A percentile compares a stretch with the other conserved stretches of the same genome.
phyloP scores from a whole-genome alignment of 2,888 invertebrate species.

The Mythimna vitellina region DNA sequence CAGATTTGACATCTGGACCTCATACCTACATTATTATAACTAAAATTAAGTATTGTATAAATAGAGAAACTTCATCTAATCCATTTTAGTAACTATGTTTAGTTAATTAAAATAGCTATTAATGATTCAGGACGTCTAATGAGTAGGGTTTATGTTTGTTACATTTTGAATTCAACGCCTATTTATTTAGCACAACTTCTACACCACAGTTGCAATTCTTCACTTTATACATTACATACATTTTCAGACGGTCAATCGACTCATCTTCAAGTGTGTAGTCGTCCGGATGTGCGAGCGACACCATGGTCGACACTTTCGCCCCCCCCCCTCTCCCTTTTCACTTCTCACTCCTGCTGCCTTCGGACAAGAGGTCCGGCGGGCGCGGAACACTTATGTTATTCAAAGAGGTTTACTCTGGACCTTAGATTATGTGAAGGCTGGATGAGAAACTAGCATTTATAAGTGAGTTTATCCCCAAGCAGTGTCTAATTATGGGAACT shows the following conservation, averaged over 20 bases:
- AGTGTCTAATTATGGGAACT: background rate
- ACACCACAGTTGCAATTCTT: background rate
- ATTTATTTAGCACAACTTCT: background rate
- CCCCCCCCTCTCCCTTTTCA: background rate
- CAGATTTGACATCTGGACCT: too few species aligned
- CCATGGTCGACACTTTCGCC: conserved; percentile 12
- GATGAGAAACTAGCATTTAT: conserved; percentile 5
- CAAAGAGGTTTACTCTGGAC: conserved; percentile 36
- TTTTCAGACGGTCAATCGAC: background rate
- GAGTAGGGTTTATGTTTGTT: background rate
- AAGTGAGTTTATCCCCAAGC: background rate
- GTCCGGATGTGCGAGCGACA: conserved; percentile 12
- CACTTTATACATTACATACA: background rate
- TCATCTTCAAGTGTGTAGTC: conserved; percentile 6
- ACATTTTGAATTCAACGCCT: background rate
- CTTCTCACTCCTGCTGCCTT: background rate
- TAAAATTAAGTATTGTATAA: too few species aligned
- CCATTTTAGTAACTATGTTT: background rate
- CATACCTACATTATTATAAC: too few species aligned
- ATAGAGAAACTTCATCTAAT: too few species aligned
- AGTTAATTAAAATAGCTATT: background rate
- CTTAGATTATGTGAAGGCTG: conserved; percentile 15
- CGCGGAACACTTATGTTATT: conserved; percentile 44
- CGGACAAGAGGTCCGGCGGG: conserved; percentile 12
- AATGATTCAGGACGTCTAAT: background rate